Percentiles rank a stretch among this genome's conserved stretches.
Conservation (phyloP, 1,140 invertebrate genomes). For the Drosophila ogumai region DNA sequence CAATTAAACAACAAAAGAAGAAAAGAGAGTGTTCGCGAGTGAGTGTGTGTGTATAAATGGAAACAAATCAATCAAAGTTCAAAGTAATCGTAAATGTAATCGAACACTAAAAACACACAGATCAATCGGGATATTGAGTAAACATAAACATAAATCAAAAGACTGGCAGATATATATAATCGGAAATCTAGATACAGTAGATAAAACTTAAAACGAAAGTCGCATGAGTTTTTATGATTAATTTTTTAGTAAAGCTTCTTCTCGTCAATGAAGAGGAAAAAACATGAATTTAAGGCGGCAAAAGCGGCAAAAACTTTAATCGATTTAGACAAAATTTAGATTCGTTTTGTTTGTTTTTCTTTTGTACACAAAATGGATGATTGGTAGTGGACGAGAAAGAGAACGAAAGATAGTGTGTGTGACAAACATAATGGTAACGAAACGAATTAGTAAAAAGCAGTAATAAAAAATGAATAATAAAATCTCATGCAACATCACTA, state of each 20-base stretch:
- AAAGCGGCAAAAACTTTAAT: constrained; percentile 61
- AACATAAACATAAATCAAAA: constrained; percentile 67
- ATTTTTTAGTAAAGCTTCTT: constrained; percentile 85
- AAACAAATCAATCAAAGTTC: constrained; percentile 47
- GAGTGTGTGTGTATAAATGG: constrained; percentile 10
- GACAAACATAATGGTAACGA: constrained; percentile 58
- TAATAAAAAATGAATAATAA: constrained; percentile 84
- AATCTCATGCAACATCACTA: constrained; percentile 85
- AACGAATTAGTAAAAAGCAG: constrained; percentile 81
- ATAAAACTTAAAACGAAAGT: constrained; percentile 74
- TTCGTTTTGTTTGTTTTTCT: constrained; percentile 41
- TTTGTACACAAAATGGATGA: constrained; percentile 52
- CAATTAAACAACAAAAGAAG: constrained; percentile 76
- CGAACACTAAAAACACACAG: constrained; percentile 45
- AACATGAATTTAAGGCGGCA: constrained; percentile 36
- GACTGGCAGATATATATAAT: constrained; percentile 40
- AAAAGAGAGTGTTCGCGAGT: constrained; percentile 27
- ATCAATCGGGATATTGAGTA: constrained; percentile 38
- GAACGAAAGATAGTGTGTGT: constrained; percentile 17
- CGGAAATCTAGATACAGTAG: constrained; percentile 50
- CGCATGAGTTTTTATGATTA: constrained; percentile 85
- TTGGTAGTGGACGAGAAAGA: constrained; percentile 47
- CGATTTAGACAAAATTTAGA: constrained; percentile 28
- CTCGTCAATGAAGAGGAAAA: constrained; percentile 48
- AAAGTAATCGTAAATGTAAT: constrained; percentile 29